Base-by-base conservation (phyloP, 2,113 vertebrate species). In the Orientallactaga bullata region DNA sequence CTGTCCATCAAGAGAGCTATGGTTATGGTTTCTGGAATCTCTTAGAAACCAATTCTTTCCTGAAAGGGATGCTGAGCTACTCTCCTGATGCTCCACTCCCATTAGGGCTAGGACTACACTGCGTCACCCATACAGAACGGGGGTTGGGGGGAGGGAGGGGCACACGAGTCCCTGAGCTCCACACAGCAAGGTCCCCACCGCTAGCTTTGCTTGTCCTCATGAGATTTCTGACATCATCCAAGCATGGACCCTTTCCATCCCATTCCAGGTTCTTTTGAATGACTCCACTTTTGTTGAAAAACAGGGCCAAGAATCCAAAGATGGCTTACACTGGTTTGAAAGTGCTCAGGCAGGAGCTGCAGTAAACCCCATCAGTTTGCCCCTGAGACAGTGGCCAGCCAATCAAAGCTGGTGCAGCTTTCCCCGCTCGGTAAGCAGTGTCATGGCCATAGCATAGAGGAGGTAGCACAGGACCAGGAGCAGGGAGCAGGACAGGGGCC, bases 361-460 rank as follows among this genome's bases (percentile, higher is more conserved):
- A 24, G 26, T 47, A 30, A 65, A 30, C 65, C 58, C 60, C 1
- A 4, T 23, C 1, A 2, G 26, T 32, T 4, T 72, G 69, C 63
- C 37, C 37, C 42, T 39, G 55, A 61, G 9, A 24, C 2, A 7
- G 37, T 0, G 4, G n/a, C 17, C 0, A 2, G 30, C 18, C 26
- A 0, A 1, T 97, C 79, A 99, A 61, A n/a, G 91, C 76, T 98
- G 99, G 61, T 98, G 99, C 5, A 97, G 98, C 55, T 98, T 99
- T 92, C 98, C 96, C 68, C 97, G 98, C 93, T 99, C 98, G 0
- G 90, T 97, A 17, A 98, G 93, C 86, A 99, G 91, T 0, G 98
- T 97, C 98, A 98, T 97, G 13, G 98, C 84, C 5, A 98, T 68
- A 2, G 99, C 99, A 18, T 99, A 99, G 65, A 99, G 96, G 72